Conservation (phyloP, 2,797 vertebrate species). For the Rhinoraja longicauda region DNA sequence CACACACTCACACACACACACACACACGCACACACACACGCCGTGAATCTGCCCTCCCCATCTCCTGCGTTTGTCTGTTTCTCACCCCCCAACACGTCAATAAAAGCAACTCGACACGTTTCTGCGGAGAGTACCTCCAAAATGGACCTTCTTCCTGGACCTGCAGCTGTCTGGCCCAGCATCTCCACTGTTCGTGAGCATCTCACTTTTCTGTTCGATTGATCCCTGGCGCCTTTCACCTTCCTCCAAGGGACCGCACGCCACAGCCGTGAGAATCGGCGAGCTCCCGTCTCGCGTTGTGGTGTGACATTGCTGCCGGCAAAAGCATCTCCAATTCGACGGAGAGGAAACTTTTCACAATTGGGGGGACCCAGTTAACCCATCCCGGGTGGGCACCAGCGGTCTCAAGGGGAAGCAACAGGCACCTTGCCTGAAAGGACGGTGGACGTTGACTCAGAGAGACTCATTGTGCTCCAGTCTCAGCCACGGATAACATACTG, state of each 20-base stretch:
- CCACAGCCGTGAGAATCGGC: neutral
- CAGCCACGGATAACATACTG: constrained; percentile 48
- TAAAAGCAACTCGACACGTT: neutral
- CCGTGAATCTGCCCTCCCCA: no score
- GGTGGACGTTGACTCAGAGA: neutral
- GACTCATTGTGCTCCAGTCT: constrained; percentile 23
- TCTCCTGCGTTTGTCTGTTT: neutral
- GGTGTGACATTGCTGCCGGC: neutral
- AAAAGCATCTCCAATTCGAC: neutral
- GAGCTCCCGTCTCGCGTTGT: neutral
- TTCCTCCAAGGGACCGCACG: neutral
- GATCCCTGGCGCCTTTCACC: constrained; percentile 41
- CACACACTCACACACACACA: neutral
- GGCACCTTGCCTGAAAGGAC: neutral
- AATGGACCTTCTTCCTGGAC: constrained; percentile 62
- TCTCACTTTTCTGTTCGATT: constrained; percentile 45
- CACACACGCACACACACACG: neutral
- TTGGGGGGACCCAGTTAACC: neutral
- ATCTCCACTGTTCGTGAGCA: constrained; percentile 54
- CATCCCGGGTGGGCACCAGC: neutral
- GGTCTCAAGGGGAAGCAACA: neutral
- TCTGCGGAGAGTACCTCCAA: constrained; percentile 54
- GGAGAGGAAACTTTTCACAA: neutral
- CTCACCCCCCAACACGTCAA: neutral
- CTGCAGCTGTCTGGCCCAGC: constrained; percentile 54